Evolutionary conservation across 2,797 vertebrate genomes (phyloP), one percentile per base, ranked within the genome.

Genomic region (Girardinus metallicus): DNA sequence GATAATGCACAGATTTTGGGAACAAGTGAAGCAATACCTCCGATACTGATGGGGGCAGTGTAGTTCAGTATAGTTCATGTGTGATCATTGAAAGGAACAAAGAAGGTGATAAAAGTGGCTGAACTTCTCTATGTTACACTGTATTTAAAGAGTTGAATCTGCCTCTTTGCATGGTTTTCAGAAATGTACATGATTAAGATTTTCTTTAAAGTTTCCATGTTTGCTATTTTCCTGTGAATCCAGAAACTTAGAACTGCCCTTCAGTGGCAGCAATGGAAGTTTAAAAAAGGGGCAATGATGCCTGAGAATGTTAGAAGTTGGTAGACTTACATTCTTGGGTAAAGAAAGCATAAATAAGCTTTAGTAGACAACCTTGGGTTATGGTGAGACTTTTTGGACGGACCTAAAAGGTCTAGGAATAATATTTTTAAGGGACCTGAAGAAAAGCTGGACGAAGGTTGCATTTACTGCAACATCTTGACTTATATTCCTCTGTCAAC

Each of bases 401-500:
- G 55, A 57, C 57, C 57, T 62, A 31, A 5, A 31, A 15, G 29
- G 29, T 62, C 57, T 26, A 13, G 5, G 15, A 64, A 64, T 31
- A 16, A 64, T 9, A 64, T 36, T 64, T 64, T 64, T 64, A 36
- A 21, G 60, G 6, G 31, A 64, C 31, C 7, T 36, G 57, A n/a
- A 29, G 55, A 29, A 29, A 57, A 57, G 21, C 23, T 7, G 57
- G 29, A 64, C 16, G 21, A 64, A 36, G 16, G 60, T 36, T 0
- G 2, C 16, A 36, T 0, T 0, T 8, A 36, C 60, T 36, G 16
- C 60, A 64, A 21, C 31, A 70, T 23, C 26, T 29, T 21, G 5
- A 31, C 26, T 46, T 34, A n/a, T 9, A 36, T 44, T 80, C 73
- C 16, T 31, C 51, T 29, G 51, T 55, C 36, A 66, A 84, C 73